Conservation (phyloP, 2,113 vertebrate species). For the Bettongia penicillata region DNA sequence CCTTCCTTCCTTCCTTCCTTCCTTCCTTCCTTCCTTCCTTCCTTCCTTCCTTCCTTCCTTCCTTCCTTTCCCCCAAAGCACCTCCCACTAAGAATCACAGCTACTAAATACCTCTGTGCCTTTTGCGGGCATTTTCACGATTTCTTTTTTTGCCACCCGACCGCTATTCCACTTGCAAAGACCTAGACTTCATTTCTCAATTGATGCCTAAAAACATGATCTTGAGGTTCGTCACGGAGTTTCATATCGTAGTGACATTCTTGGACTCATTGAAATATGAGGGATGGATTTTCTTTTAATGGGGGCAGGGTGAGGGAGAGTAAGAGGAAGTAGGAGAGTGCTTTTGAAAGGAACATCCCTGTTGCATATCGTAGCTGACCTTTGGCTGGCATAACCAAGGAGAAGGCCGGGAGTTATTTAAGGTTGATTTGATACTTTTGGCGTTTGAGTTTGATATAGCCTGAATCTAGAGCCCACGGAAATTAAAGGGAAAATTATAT, state of each 20-base stretch:
- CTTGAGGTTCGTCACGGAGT: conserved; percentile 48
- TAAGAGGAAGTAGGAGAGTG: conserved; percentile 46
- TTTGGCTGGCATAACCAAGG: conserved; percentile 81
- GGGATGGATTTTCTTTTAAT: conserved; percentile 49
- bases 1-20: neutral
- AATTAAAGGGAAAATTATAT: conserved; percentile 64
- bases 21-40: neutral
- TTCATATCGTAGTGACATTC: conserved; percentile 38
- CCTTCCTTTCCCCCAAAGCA: neutral
- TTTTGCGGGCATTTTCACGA: conserved; percentile 55
- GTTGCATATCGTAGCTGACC: conserved; percentile 79
- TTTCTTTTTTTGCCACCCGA: conserved; percentile 43
- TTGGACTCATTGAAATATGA: conserved; percentile 59
- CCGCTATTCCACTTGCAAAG: conserved; percentile 14
- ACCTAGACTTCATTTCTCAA: conserved; percentile 42
- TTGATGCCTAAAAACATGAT: conserved; percentile 42
- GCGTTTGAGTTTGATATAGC: conserved; percentile 62
- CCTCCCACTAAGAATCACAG: neutral
- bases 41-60: neutral
- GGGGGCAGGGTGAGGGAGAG: neutral
- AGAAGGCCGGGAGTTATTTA: conserved; percentile 69
- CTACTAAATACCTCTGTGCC: conserved; percentile 34
- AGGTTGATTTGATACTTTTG: conserved; percentile 80
- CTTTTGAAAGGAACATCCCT: conserved; percentile 69
- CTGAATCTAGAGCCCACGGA: conserved; percentile 69